Evolutionary conservation across 2,797 vertebrate species (phyloP).

Genomic region (Myotis findleyi): DNA sequence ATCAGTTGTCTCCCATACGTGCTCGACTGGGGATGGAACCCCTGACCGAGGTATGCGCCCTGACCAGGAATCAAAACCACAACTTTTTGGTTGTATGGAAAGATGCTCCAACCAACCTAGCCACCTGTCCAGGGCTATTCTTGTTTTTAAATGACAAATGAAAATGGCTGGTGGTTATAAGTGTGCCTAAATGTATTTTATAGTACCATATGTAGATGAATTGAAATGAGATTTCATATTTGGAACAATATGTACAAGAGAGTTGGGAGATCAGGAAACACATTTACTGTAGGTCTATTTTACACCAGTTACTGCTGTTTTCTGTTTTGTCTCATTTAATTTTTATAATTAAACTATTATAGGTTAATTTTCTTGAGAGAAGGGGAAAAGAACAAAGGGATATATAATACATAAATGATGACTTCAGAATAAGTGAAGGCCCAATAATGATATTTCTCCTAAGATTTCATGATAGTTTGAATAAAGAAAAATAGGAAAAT

Average conservation of each 20-base stretch:
- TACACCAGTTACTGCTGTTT: background rate
- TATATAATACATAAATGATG: background rate
- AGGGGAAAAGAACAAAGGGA: background rate
- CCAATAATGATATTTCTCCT: background rate
- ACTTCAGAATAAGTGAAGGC: background rate
- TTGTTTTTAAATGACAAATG: background rate
- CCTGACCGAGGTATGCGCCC: background rate
- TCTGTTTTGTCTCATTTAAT: background rate
- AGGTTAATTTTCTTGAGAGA: background rate
- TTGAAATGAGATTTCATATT: background rate
- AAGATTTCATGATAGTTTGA: background rate
- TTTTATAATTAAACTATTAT: slow-evolving; percentile 17
- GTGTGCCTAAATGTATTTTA: background rate
- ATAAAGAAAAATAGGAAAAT: background rate
- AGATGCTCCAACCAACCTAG: background rate
- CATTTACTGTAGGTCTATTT: background rate
- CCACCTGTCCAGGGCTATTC: background rate
- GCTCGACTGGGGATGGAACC: background rate
- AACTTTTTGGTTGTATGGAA: background rate
- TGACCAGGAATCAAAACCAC: background rate
- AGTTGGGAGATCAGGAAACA: background rate
- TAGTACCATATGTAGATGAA: background rate
- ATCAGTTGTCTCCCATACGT: background rate
- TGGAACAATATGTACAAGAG: background rate
- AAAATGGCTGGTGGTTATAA: background rate